These are phyloP conservation scores for Thamnophis sirtalis DNA, from an alignment of 2,113 vertebrate genomes.

Conservation along the genomic window DNA sequence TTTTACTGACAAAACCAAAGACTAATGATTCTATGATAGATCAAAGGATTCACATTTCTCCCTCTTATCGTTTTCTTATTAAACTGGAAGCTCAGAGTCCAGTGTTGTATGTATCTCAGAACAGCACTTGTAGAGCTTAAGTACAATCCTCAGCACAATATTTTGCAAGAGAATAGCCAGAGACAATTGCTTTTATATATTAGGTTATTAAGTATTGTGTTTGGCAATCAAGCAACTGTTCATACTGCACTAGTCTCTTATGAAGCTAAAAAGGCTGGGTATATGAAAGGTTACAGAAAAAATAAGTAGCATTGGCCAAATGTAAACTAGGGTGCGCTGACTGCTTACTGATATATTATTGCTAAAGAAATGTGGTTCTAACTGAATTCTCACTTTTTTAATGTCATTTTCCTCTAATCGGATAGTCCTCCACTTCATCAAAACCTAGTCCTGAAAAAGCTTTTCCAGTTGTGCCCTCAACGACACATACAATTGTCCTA, in stretches of 20 bases:
- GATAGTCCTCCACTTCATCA: background rate
- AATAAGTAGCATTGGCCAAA: slow-evolving; percentile 38
- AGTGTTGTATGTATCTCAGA: background rate
- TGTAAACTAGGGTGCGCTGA: slow-evolving; percentile 37
- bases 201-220: background rate
- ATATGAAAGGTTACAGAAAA: slow-evolving; percentile 45
- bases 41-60: background rate
- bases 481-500: background rate
- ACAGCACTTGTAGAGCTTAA: background rate
- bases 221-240: slow-evolving; percentile 13
- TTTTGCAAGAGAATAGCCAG: accelerated
- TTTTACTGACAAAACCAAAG: background rate
- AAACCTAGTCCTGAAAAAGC: background rate
- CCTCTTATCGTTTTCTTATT: background rate
- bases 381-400: background rate
- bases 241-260: slow-evolving; percentile 20
- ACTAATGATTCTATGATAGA: background rate
- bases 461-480: background rate
- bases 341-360: slow-evolving; percentile 7
- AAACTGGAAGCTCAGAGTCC: background rate
- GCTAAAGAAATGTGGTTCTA: background rate
- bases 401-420: background rate
- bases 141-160: background rate
- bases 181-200: background rate
- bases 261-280: slow-evolving; percentile 18